Conservation (phyloP, 2,113 vertebrate species). For the Echinops telfairi region DNA sequence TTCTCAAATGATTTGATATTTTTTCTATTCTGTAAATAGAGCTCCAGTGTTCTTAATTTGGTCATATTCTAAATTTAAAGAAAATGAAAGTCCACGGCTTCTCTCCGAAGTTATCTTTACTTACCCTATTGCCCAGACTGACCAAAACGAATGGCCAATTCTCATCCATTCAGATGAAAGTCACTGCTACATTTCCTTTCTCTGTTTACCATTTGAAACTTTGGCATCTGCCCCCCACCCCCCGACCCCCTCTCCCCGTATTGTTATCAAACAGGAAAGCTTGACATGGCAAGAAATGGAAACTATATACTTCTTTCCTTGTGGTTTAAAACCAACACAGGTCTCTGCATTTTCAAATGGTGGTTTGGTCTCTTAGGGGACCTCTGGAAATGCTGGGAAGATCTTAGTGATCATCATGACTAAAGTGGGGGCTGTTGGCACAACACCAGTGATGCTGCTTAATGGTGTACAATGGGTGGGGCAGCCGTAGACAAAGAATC, state of each 20-base stretch:
- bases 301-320: slow-evolving; percentile 62
- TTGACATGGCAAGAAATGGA: slow-evolving; percentile 59
- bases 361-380: not conserved
- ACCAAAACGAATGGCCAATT: not conserved
- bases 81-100: not conserved
- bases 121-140: not conserved
- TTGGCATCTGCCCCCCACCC: slow-evolving; percentile 58
- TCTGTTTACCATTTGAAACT: slow-evolving; percentile 59
- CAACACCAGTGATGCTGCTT: not conserved
- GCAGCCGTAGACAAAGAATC: not conserved
- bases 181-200: slow-evolving; percentile 47
- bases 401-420: not conserved
- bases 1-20: slow-evolving; percentile 46
- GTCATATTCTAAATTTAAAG: slow-evolving; percentile 60
- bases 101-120: slow-evolving; percentile 17
- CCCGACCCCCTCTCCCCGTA: not conserved
- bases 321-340: slow-evolving; percentile 34
- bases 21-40: slow-evolving; percentile 16
- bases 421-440: not conserved
- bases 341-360: not conserved
- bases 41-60: not conserved
- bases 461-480: not conserved
- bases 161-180: slow-evolving; percentile 22
- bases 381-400: not conserved
- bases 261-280: slow-evolving; percentile 72